phyloP scores from a whole-genome alignment of 1,140 invertebrate genomes.

The Drosophila ohnishii region DNA sequence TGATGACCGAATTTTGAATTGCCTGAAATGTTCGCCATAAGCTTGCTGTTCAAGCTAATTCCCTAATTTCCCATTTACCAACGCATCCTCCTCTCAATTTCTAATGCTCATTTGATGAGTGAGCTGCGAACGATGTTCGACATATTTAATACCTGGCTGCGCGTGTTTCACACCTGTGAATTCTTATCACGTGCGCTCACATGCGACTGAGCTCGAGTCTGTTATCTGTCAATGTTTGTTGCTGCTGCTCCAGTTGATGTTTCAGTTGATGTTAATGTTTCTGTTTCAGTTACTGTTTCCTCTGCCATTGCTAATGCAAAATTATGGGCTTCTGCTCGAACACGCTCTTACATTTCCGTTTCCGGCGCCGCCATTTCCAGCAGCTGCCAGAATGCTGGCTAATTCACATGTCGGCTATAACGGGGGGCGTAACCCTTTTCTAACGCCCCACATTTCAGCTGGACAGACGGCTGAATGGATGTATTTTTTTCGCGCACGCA shows the following conservation, averaged over 20 bases:
- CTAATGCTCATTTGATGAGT: slow-evolving; percentile 44
- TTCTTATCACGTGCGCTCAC: slow-evolving; percentile 71
- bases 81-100: slow-evolving; percentile 33
- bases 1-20: slow-evolving; percentile 14
- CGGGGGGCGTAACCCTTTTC: slow-evolving; percentile 38
- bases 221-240: slow-evolving; percentile 56
- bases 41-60: slow-evolving; percentile 14
- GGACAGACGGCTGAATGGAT: slow-evolving; percentile 31
- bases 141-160: slow-evolving; percentile 20
- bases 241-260: slow-evolving; percentile 24
- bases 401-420: slow-evolving; percentile 41
- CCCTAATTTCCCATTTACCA: slow-evolving; percentile 16
- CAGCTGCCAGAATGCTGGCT: slow-evolving; percentile 15
- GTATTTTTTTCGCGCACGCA: slow-evolving; percentile 47
- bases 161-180: slow-evolving; percentile 45
- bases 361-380: slow-evolving; percentile 43
- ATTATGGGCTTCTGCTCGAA: slow-evolving; percentile 72
- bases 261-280: slow-evolving; percentile 24
- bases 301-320: slow-evolving; percentile 63
- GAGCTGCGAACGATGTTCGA: slow-evolving; percentile 23
- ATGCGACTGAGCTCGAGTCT: slow-evolving; percentile 46
- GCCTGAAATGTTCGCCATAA: slow-evolving; percentile 1
- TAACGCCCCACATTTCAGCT: slow-evolving; percentile 24
- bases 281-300: slow-evolving; percentile 5
- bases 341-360: slow-evolving; percentile 75